Base-by-base conservation (phyloP, 2,797 vertebrate genomes). In the Malurus splendens region DNA sequence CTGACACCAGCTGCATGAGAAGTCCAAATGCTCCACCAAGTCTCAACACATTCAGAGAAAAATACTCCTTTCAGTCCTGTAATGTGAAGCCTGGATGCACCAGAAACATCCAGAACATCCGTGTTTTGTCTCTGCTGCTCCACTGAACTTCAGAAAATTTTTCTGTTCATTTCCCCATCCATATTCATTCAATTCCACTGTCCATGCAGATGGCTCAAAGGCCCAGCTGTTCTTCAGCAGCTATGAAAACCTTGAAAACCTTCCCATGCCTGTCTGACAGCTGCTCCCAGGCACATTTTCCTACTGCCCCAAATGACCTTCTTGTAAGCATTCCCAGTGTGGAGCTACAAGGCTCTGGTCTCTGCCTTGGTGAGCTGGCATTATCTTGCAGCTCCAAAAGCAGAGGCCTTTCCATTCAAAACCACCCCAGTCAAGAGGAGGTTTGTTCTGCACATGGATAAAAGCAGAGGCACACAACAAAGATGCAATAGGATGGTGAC, bases 391-490 rank as follows among this genome's bases (percentile, higher is more conserved):
- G 14, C n/a, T 19, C 60, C 50, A 84, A 44, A 70, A 60, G 4
- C 18, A 75, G 48, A 66, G 19, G 23, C 10, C 13, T 51, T 76
- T 13, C 68, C n/a, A 25, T 20, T 47, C 57, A 77, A 48, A 86
- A 27, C 24, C 5, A 1, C 18, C 22, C 0, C 1, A 74, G 32
- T 14, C 32, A 60, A 60, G 27, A 52, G 0, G 10, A 32, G 8
- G 30, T 23, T 86, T 50, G 44, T 67, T 41, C 1, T 41, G 30
- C 30, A 19, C 33, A 32, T 62, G 28, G 51, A 30, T 15, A 47
- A 52, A 84, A 76, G 45, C 4, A 1, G 1, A 1, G 10, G 41
- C 41, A 68, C 20, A 15, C 1, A 8, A 39, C 0, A 2, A 50
- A 66, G 30, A 47, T 2, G 12, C 47, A 41, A 27, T 3, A 28